Base-by-base conservation (phyloP, 2,797 vertebrate species). In the Perodicticus potto region DNA sequence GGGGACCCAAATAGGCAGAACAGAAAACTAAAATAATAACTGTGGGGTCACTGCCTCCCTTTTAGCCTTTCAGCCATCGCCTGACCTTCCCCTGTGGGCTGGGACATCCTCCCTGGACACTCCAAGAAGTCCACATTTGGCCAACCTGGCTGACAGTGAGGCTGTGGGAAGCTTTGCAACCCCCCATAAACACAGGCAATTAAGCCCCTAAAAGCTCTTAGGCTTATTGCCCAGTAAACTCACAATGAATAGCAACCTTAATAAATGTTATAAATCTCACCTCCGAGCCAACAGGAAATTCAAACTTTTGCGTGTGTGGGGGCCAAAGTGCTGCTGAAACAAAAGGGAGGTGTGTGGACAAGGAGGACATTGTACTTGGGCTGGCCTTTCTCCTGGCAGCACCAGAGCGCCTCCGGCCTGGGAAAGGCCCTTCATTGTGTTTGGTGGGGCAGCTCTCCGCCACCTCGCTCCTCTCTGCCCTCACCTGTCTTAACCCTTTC, bases 201-300 rank as follows among this genome's bases (percentile, higher is more conserved):
- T 98, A 98, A 98, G 96, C 84, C 85, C 95, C 96, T 98, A 97
- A 95, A 63, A 98, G 98, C 97, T 98, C 97, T 98, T 97, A 98
- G 98, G 98, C 98, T 98, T 98, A 98, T 96, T 98, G 98, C 98
- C 98, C 98, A 98, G 98, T 98, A 98, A 98, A 98, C 94, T 98
- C 97, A 97, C 93, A 97, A 97, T 59, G 92, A 98, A 98, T 98
- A 98, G 98, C 98, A 98, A 98, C 97, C 97, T 98, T 98, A 98
- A 98, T 98, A 98, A 98, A 98, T 94, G 98, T 98, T 98, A 98
- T 98, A 98, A 98, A 98, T 98, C 98, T 98, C 98, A 98, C 98
- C 98, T 98, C 98, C 93, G 98, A 98, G 98, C 98, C 98, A 98
- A 98, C 98, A 98, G 98, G 98, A 99, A 98, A 98, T 99, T 99